Base-by-base conservation (phyloP, 1,140 invertebrate species). In the Protaetia brevitarsis region DNA sequence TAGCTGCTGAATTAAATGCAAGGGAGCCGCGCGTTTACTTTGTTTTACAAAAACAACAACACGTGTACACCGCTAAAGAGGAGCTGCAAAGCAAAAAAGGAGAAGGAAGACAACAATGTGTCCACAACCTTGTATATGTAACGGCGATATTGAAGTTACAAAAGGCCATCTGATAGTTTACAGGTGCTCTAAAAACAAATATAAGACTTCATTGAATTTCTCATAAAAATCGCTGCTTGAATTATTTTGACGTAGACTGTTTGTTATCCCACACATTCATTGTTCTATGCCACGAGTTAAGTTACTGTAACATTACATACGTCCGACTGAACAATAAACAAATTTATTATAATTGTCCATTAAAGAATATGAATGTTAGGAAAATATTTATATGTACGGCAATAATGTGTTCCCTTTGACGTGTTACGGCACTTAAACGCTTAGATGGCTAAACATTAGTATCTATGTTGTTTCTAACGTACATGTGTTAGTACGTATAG, bases 121-220 rank as follows among this genome's bases (percentile, higher is more conserved):
- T 51, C 41, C 19, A 19, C 41, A 16, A 51, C 11, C 41, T 51
- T 51, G 26, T 51, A 16, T 51, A 59, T 30, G 26, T 13, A 30
- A 64, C 63, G 41, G 37, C 37, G 27, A 56, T 36, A 41, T 63
- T 45, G 13, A 36, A 31, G 61, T 36, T 63, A 23, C 16, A 30
- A 64, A 64, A 64, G 63, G 63, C 63, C 63, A 64, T 64, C 63
- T 56, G 63, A 64, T 64, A 64, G 63, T 64, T 64, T 64, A 45
- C 63, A 64, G 63, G 63, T 64, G 63, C 56, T 64, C 41, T 64
- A 56, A 64, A 56, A 64, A 51, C 41, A 51, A 51, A 51, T 51
- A 51, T 51, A 51, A 51, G 41, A 51, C 41, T 51, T 51, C 41
- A 51, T 51, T 41, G 51, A 65, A 59, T 59, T 59, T 59, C 27